Conservation (phyloP, 1,140 invertebrate species). For the Sitobion miscanthi region DNA sequence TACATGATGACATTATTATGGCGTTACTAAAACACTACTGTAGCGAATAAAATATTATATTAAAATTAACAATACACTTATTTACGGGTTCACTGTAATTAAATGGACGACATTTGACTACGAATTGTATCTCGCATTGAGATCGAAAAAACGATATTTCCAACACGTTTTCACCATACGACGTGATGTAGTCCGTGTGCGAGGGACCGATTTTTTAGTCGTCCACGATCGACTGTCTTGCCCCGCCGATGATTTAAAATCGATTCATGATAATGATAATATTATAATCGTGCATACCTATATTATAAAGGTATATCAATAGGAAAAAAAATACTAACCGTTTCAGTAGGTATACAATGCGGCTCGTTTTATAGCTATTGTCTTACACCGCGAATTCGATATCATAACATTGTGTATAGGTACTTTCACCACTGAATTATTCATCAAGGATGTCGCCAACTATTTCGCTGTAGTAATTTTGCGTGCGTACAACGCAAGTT, state of each 20-base stretch:
- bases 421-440: conserved; percentile 14
- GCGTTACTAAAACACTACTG: too few relatives aligned
- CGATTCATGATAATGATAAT: background rate
- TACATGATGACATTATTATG: too few relatives aligned
- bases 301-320: background rate
- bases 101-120: too few relatives aligned
- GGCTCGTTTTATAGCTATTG: background rate
- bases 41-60: background rate
- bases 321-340: background rate
- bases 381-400: background rate
- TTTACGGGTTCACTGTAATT: background rate
- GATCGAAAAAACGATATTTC: background rate
- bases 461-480: background rate
- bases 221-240: background rate
- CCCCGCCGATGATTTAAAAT: background rate
- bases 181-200: too few relatives aligned
- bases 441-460: background rate
- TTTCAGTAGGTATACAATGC: background rate
- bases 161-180: background rate
- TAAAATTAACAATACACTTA: background rate
- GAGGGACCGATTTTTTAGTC: background rate
- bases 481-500: background rate
- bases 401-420: background rate
- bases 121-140: background rate
- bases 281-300: background rate